Base-by-base conservation (phyloP, 2,888 invertebrate species). In the Drosophila macrospina region DNA sequence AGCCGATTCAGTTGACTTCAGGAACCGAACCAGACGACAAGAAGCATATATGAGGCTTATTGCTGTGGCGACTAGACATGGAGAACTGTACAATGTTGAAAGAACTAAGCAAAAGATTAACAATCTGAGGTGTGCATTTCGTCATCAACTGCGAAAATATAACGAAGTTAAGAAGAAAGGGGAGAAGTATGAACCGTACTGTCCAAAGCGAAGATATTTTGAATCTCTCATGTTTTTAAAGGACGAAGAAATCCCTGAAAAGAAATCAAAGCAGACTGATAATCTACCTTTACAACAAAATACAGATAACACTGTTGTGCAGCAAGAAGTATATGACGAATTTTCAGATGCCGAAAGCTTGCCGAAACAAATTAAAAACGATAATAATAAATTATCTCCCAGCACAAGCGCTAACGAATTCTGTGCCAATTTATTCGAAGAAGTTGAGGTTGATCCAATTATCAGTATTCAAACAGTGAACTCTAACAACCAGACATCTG, bases 21-120 rank as follows among this genome's bases (percentile, higher is more conserved):
- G 92, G 52, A 92, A 92, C 68, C 89, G 92, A 30, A 80, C 81
- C 26, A 90, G 89, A 54, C 86, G 92, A 10, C 92, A 92, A 59
- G 92, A 92, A 30, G 92, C 92, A 0, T 92, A 92, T 67, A 80
- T 89, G 67, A 91, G 90, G 76, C 80, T 92, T 41, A 92, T 92
- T 57, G 91, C 90, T 45, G 91, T 92, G 13, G 92, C 92, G 1
- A 88, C 89, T n/a, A 91, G 90, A 80, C 92, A 92, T 81, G 92
- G 92, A 7, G 92, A 92, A 70, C 86, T 90, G 39, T 92, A 92
- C 66, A 92, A 92, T 73, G 91, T 92, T 26, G 92, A 92, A 60
- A 80, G 92, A 55, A 92, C 92, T 3, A 92, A 92, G 75, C 92
- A 92, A 70, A 92, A 92, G 77, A 92, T 92, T 63, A 92, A 92